Evolutionary conservation across 92 coral and sea anemone species (phyloP), one percentile per base, ranked within the genome.

Genomic region (Metridium senile): DNA sequence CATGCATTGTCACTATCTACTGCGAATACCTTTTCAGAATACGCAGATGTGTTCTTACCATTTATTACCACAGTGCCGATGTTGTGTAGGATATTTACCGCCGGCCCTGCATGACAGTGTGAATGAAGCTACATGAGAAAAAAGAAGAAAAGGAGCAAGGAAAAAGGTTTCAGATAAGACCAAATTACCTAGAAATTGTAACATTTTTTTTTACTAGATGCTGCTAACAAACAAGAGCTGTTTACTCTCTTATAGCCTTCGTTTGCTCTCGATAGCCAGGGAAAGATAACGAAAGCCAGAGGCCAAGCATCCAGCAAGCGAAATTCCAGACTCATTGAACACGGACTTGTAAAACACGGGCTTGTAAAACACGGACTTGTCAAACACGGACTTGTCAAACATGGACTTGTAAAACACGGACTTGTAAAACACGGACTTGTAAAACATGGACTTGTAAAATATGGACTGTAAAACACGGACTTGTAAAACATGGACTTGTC

Each of bases 21-120:
- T 13, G 88, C 86, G 43, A 43, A 62, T 57, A 88, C 83, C 11
- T 88, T 83, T 70, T 75, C 80, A 56, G 80, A 83, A 23, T 88
- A 88, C 39, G 86, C 88, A 19, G 85, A 83, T n/a, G 86, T 83
- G 31, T 88, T 83, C 74, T 58, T 51, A n/a, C 85, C 79, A 1
- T 74, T 70, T 65, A 54, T 81, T 52, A 34, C 22, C 71, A 67
- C 32, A 73, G 57, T 18, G 77, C 66, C 34, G 81, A 66, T 30
- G 76, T 66, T 25, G 76, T 66, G 30, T 85, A 76, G 84, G 84
- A 78, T 34, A 57, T 75, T 33, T 75, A 78, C 34, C 51, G 39
- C 35, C n/a, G n/a, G n/a, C n/a, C n/a, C n/a, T n/a, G n/a, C 77
- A 69, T 82, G 74, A 78, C 32, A 78, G 86, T 62, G 62, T 85